Evolutionary conservation across 1,140 invertebrate species (phyloP), one percentile per base, ranked within the genome.

Genomic region (Drosophila baimaii): DNA sequence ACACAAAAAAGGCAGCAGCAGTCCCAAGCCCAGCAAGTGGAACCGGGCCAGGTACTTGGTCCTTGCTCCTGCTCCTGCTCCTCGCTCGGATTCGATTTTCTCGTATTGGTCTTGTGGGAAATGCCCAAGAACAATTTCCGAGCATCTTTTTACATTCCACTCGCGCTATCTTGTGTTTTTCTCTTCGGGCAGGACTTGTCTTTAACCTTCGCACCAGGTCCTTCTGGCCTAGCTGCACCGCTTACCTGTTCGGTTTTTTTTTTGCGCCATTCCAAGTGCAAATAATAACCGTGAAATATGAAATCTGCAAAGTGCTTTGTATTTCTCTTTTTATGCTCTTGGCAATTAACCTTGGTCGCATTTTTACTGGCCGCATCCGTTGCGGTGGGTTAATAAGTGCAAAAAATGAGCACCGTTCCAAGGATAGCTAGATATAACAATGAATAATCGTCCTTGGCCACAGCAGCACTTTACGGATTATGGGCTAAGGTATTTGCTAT

Each of bases 71-170:
- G 44, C 56, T 44, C 41, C 41, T 39, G 15, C 31, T 64, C 47
- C 68, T 70, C 57, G 66, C 81, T 75, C 19, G 51, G 62, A 81
- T 90, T 90, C 88, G 83, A 88, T 88, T 90, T 90, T 52, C 72
- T 63, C 57, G 49, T 75, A 90, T 90, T 63, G 78, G 66, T 76
- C 88, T 90, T 90, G 75, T 55, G 88, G 82, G 88, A 90, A 90
- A 90, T 90, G 80, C 72, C 69, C 68, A 58, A 58, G 44, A 69
- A 90, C 69, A 61, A 73, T 69, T 66, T 77, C 65, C 65, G 44
- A 56, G 71, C 83, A 64, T 83, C 43, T 77, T 74, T 73, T 79
- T 79, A 72, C 57, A 64, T 61, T 39, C 55, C 46, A 55, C 25
- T 61, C 59, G 49, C 61, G 19, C 27, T 58, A 54, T 31, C 52